These are phyloP conservation scores for Tiliqua scincoides DNA, from an alignment of 2,113 vertebrate genomes.

Conservation along the genomic window DNA sequence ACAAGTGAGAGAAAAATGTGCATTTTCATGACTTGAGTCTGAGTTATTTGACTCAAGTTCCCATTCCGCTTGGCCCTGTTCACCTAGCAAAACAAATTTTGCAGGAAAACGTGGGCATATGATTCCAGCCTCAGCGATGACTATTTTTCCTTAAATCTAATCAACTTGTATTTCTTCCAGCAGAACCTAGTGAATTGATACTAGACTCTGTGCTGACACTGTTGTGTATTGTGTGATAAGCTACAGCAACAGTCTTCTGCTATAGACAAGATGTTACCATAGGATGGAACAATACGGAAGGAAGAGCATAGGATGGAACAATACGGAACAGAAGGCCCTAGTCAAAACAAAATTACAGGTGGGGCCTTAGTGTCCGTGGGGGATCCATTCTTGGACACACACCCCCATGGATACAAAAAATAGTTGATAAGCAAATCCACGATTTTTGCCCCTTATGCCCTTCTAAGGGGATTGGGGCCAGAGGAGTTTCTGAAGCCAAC, in stretches of 20 bases:
- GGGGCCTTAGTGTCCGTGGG: too few relatives aligned
- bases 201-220: not conserved
- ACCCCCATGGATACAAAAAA: too few relatives aligned
- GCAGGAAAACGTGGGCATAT: not conserved
- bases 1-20: too few relatives aligned
- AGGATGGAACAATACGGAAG: not conserved
- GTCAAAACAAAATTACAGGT: not conserved
- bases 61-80: too few relatives aligned
- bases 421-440: too few relatives aligned
- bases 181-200: not conserved
- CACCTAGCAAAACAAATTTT: not conserved
- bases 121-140: not conserved
- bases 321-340: not conserved
- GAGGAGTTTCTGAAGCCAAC: too few relatives aligned
- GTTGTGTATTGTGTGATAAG: not conserved
- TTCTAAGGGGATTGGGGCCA: too few relatives aligned
- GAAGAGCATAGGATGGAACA: not conserved
- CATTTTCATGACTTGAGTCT: too few relatives aligned
- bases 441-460: too few relatives aligned
- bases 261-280: not conserved
- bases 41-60: not conserved
- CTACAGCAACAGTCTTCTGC: not conserved
- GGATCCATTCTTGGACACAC: too few relatives aligned
- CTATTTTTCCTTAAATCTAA: not conserved
- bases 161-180: not conserved